These are phyloP conservation scores for Talpa occidentalis DNA, from an alignment of 2,113 vertebrate genomes.

Conservation along the genomic window DNA sequence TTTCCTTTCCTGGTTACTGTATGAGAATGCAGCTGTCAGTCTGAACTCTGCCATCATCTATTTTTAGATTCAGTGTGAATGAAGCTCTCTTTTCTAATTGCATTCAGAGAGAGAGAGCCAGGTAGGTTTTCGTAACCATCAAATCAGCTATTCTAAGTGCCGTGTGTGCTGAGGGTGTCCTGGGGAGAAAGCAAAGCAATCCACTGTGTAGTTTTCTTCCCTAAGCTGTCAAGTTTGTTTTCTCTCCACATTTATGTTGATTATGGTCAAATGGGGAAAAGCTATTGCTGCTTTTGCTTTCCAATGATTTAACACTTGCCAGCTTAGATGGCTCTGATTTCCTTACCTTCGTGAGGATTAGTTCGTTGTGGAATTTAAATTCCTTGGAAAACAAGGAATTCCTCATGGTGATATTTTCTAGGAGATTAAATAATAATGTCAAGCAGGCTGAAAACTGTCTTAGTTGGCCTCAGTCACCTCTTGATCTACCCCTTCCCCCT, in stretches of 20 bases:
- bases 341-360: not conserved
- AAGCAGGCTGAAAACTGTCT: not conserved
- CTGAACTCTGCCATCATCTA: slow-evolving; percentile 62
- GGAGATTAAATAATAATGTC: not conserved
- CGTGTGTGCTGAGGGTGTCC: not conserved
- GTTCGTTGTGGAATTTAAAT: slow-evolving; percentile 13
- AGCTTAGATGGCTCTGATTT: slow-evolving; percentile 2
- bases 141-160: not conserved
- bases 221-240: slow-evolving; percentile 17
- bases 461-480: not conserved
- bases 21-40: slow-evolving; percentile 62
- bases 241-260: not conserved
- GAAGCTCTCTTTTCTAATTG: slow-evolving; percentile 74
- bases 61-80: slow-evolving; percentile 78
- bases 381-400: not conserved
- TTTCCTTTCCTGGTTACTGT: slow-evolving; percentile 56
- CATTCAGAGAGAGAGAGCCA: not conserved
- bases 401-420: not conserved
- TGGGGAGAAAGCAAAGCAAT: slow-evolving; percentile 31
- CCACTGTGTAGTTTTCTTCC: not conserved
- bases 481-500: accelerated
- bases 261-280: slow-evolving; percentile 26
- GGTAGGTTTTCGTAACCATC: slow-evolving; percentile 35
- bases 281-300: not conserved
- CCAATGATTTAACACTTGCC: slow-evolving; percentile 32